Conservation (phyloP, 2,888 invertebrate species). For the Zhengitettix transpicula region DNA sequence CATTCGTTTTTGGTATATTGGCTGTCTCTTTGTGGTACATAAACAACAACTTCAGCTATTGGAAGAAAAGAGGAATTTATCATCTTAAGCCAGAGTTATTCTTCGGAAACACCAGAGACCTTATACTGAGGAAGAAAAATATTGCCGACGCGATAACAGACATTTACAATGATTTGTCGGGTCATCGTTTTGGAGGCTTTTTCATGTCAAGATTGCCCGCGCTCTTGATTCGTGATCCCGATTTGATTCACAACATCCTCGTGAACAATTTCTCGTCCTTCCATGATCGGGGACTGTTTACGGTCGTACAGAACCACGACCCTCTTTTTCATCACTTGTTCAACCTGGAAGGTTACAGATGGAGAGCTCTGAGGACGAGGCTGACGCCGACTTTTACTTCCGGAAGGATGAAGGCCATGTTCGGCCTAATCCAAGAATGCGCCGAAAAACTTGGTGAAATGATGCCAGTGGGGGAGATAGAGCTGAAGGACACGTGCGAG, state of each 20-base stretch:
- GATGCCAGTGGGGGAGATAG: slow-evolving; percentile 15
- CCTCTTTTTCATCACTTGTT: slow-evolving; percentile 9
- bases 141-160: slow-evolving; percentile 14
- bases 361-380: slow-evolving; percentile 8
- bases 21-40: slow-evolving; percentile 1
- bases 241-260: slow-evolving; percentile 7
- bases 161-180: slow-evolving; percentile 21
- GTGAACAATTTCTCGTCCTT: slow-evolving; percentile 8
- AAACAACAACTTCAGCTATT: slow-evolving; percentile 6
- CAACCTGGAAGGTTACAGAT: slow-evolving; percentile 5
- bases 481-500: slow-evolving; percentile 24
- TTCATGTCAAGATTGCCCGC: slow-evolving; percentile 2
- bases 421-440: slow-evolving; percentile 4
- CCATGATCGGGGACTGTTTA: slow-evolving; percentile 4
- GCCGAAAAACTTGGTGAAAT: slow-evolving; percentile 3
- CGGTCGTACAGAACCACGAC: slow-evolving; percentile 2
- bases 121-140: slow-evolving; percentile 2
- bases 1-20: too few species aligned
- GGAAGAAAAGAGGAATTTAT: slow-evolving; percentile 9
- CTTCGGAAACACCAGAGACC: slow-evolving; percentile 6
- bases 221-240: slow-evolving; percentile 6
- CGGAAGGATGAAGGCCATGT: slow-evolving; percentile 11
- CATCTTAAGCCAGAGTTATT: slow-evolving; percentile 6
- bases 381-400: slow-evolving; percentile 13
- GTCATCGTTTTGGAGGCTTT: slow-evolving; percentile 7